Percentiles rank a stretch among this genome's conserved stretches.
Evolutionary conservation across 2,113 vertebrate genomes (phyloP).

Genomic region (Trogon melanurus): DNA sequence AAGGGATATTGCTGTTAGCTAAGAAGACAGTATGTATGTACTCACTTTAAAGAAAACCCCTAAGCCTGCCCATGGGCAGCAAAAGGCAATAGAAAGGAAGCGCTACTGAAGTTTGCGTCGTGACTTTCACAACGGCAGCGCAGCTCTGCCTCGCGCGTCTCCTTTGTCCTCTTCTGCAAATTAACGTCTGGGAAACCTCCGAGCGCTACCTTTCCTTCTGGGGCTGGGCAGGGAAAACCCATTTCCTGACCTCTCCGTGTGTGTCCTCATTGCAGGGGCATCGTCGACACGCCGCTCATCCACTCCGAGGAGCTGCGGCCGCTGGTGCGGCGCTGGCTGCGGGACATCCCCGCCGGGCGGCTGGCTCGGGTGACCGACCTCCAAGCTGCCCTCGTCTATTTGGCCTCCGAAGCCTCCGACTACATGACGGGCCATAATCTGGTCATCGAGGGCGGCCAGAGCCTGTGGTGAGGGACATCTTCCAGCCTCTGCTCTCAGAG

Average conservation of each 20-base stretch:
- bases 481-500: not conserved
- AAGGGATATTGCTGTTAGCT: not conserved
- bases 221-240: fast-evolving
- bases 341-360: conserved; percentile 83
- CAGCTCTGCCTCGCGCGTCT: not conserved
- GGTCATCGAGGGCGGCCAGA: conserved; percentile 89
- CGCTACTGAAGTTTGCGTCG: fast-evolving
- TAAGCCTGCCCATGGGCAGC: fast-evolving
- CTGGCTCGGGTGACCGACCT: conserved; percentile 87
- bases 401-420: conserved; percentile 85
- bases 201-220: not conserved
- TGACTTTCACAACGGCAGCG: not conserved
- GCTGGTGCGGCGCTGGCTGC: conserved; percentile 84
- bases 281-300: conserved; percentile 88
- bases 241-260: fast-evolving
- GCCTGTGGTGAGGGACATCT: conserved; percentile 75
- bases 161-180: fast-evolving
- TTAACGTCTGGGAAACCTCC: fast-evolving
- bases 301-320: conserved; percentile 80
- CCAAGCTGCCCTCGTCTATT: conserved; percentile 84
- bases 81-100: not conserved
- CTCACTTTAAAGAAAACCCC: not conserved
- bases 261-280: conserved; percentile 71
- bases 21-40: not conserved
- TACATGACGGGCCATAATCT: conserved; percentile 92